Evolutionary conservation across 2,888 invertebrate species (phyloP).

Genomic region (Leptopilina syphax): DNA sequence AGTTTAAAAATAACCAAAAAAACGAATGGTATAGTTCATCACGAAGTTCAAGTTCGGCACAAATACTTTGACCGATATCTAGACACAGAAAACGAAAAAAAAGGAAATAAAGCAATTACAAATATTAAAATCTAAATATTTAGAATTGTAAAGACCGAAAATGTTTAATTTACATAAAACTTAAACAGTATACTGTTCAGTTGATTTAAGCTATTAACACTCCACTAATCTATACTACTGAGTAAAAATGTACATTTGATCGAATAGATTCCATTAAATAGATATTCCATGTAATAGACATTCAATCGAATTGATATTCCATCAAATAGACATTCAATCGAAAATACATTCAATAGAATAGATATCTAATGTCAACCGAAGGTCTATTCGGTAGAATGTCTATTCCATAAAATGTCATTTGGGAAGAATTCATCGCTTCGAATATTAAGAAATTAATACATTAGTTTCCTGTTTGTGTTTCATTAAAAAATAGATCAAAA

Average conservation of each 20-base stretch:
- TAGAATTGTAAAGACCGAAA: not conserved
- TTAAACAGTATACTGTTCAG: not conserved
- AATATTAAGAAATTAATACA: not conserved
- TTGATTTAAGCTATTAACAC: not conserved
- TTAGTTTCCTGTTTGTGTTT: not conserved
- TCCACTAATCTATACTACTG: not conserved
- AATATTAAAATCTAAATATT: conserved; percentile 7
- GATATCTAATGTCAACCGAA: not conserved
- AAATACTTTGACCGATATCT: not conserved
- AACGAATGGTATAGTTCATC: not conserved
- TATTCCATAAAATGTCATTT: too few species aligned
- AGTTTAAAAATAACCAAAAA: not conserved
- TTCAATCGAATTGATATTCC: too few species aligned
- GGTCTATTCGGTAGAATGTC: too few species aligned
- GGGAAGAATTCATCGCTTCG: too few species aligned
- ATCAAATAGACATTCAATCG: too few species aligned
- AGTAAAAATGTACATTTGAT: not conserved
- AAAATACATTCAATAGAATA: too few species aligned
- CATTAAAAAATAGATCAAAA: not conserved
- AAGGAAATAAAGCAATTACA: conserved; percentile 1
- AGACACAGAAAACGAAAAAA: not conserved
- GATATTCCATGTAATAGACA: too few species aligned
- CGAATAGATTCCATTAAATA: not conserved
- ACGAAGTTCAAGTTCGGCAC: not conserved
- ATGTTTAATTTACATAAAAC: not conserved